Evolutionary conservation across 2,888 invertebrate species (phyloP), one percentile per base, ranked within the genome.

Genomic region (Nymphalis polychloros): DNA sequence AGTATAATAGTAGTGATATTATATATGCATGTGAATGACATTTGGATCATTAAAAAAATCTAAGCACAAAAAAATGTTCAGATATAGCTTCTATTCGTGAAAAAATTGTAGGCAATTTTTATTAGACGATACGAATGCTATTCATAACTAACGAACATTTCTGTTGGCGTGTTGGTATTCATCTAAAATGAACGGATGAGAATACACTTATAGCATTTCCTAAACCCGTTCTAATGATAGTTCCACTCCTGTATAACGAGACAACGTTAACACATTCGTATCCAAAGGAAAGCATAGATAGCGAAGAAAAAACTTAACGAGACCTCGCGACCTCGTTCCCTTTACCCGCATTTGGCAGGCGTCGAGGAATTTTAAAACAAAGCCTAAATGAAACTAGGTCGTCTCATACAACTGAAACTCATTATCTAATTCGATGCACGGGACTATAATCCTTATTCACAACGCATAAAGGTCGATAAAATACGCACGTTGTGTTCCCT

Each of bases 311-410:
- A 48, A 55, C 67, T 64, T 67, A 70, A 70, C 70, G 67, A 70
- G 70, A 64, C 61, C 61, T 70, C 80, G 78, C 80, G 83, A 82
- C 84, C 85, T 74, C 76, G 70, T 75, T 81, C 72, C 66, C 77
- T 73, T 79, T 79, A 78, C 77, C 75, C 78, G 81, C 82, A 83
- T 86, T 87, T 86, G 87, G 86, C 86, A 84, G 81, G 79, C 80
- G 78, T 69, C 76, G 76, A 78, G 76, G 78, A 81, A 81, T 83
- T 84, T 86, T 84, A 82, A 85, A 86, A 87, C 86, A 86, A 85
- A 81, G 83, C 75, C 73, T 72, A 75, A 77, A 75, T 76, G 73
- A 74, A 78, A 77, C 75, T 75, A 76, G 80, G 78, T 73, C 77
- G 73, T 69, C 68, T 71, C 57, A 55, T 64, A 59, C 59, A 72